Evolutionary conservation across 2,797 vertebrate genomes (phyloP).

Genomic region (Hoplostethus mediterraneus): DNA sequence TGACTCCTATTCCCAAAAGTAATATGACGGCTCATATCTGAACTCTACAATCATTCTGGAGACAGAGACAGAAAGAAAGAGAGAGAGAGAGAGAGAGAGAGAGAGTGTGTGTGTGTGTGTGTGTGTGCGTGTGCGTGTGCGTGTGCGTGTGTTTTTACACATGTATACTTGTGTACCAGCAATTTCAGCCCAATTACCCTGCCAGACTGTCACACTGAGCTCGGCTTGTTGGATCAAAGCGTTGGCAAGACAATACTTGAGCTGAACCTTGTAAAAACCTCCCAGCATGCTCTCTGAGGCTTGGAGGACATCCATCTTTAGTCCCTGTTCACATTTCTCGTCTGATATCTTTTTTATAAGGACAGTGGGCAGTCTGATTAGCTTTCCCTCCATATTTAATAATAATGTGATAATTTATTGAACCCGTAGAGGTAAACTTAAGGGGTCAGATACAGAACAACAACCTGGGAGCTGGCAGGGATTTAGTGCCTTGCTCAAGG

Average conservation of each 20-base stretch:
- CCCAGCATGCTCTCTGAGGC: constrained; percentile 61
- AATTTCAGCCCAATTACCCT: constrained; percentile 68
- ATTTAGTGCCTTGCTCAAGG: background rate
- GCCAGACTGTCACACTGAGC: constrained; percentile 75
- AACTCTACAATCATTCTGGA: background rate
- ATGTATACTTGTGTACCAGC: constrained; percentile 34
- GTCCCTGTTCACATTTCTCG: constrained; percentile 30
- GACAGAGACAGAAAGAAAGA: constrained; percentile 1
- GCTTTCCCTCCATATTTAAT: constrained; percentile 9
- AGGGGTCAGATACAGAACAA: too few species aligned
- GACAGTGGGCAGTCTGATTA: constrained; percentile 47
- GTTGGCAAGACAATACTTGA: constrained; percentile 67
- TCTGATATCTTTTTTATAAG: constrained; percentile 39
- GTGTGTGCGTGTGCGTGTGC: constrained; percentile 13
- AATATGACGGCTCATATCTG: background rate
- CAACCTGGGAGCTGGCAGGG: too few species aligned
- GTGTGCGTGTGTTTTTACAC: constrained; percentile 40
- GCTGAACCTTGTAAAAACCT: constrained; percentile 69
- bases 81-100: background rate
- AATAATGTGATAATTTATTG: constrained; percentile 35
- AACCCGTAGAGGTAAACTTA: constrained; percentile 14
- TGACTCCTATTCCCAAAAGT: background rate
- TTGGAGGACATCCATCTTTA: constrained; percentile 65
- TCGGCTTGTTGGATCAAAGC: constrained; percentile 71
- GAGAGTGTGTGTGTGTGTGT: background rate